Conservation (phyloP, 2,113 vertebrate species). For the Anseranas semipalmata region DNA sequence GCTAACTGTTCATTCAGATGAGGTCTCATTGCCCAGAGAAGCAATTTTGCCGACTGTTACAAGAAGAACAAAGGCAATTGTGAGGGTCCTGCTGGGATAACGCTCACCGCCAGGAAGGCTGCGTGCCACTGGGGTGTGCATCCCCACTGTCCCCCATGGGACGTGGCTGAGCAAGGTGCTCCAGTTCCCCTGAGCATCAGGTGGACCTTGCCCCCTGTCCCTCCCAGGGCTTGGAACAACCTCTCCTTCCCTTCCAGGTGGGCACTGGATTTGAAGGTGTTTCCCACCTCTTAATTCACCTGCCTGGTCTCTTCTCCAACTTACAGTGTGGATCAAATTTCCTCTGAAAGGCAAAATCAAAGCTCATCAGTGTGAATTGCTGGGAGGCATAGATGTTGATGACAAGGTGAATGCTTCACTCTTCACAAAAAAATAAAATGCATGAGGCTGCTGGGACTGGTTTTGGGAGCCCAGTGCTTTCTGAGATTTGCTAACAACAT, state of each 20-base stretch:
- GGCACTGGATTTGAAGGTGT: not conserved
- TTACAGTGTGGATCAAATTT: not conserved
- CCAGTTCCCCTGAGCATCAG: accelerated
- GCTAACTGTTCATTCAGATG: accelerated
- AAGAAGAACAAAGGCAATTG: not conserved
- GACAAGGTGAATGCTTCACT: not conserved
- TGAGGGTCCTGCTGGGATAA: not conserved
- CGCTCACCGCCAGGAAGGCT: accelerated
- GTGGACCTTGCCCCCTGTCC: not conserved
- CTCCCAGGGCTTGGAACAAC: not conserved
- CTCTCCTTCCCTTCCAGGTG: not conserved
- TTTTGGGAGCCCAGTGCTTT: accelerated
- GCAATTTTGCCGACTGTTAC: not conserved
- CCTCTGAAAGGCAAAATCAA: not conserved
- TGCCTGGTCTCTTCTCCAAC: not conserved
- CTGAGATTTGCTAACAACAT: not conserved
- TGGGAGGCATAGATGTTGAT: not conserved
- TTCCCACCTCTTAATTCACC: not conserved
- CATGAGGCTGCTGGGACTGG: accelerated
- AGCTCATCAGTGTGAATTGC: not conserved
- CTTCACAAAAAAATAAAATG: not conserved
- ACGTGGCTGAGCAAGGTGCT: not conserved
- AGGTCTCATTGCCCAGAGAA: not conserved
- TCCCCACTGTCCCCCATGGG: accelerated
- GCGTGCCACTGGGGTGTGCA: accelerated